A percentile compares a stretch with the other conserved stretches of the same genome.
phyloP scores from a whole-genome alignment of 2,113 vertebrate species.

The Dasypus novemcinctus region DNA sequence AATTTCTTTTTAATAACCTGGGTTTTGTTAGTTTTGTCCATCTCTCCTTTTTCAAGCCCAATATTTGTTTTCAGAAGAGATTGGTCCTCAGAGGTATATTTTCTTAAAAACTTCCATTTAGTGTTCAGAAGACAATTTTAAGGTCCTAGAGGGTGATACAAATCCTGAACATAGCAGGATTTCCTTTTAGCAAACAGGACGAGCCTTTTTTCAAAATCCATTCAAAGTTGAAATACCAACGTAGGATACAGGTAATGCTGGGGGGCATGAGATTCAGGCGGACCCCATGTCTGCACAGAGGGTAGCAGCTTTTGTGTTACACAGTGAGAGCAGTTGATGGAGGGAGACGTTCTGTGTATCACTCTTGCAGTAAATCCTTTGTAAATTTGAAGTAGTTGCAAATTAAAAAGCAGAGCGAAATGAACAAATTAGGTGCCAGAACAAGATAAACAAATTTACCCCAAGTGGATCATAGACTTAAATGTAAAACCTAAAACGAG shows the following conservation, averaged over 20 bases:
- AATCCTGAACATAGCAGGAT: neutral
- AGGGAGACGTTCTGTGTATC: neutral
- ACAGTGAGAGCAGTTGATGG: too few species aligned
- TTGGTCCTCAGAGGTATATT: neutral
- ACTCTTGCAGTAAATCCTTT: neutral
- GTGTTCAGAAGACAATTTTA: neutral
- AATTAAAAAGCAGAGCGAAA: neutral
- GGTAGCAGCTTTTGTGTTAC: rapidly evolving
- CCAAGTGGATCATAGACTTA: neutral
- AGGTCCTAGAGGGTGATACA: neutral
- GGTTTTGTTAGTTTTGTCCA: neutral
- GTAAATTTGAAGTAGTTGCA: neutral
- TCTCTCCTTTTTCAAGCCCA: neutral
- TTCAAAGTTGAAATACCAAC: neutral
- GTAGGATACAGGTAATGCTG: neutral
- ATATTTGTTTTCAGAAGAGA: neutral
- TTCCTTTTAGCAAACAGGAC: neutral
- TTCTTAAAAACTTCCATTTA: neutral
- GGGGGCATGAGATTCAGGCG: neutral
- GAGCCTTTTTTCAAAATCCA: neutral
- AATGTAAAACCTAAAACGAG: neutral
- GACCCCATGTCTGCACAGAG: too few species aligned
- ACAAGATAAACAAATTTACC: neutral
- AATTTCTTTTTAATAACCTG: neutral
- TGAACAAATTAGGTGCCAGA: neutral